Base-by-base conservation (phyloP, 2,888 invertebrate species). In the Caenorhabditis sp. region DNA sequence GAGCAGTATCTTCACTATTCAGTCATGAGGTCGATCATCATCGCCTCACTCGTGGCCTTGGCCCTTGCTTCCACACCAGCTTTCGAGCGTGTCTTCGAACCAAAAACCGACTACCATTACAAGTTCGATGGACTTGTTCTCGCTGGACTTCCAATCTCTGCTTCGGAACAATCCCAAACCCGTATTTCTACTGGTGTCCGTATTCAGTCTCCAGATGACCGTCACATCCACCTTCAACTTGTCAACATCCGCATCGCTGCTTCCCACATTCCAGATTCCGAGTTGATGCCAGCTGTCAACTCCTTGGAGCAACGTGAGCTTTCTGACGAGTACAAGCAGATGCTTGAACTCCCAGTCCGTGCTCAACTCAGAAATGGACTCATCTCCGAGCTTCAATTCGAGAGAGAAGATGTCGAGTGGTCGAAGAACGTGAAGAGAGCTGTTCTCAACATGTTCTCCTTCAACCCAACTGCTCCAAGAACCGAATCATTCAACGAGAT, bases 361-460 rank as follows among this genome's bases (percentile, higher is more conserved):
- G 88, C 90, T 85, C 85, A 82, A 63, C 80, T 87, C 82, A 80
- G 80, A 69, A 82, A 89, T 56, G 90, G 90, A 84, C 82, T 90
- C 74, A 86, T 90, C 80, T 85, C 85, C 28, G 86, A 86, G 56
- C 64, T 87, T 47, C 79, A 83, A 66, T 87, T 87, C 73, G 49
- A 69, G 24, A 38, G 66, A 49, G 70, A 83, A 16, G 90, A 90
- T 26, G 44, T 80, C 12, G 80, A 86, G 44, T 91, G 90, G 90
- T 87, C 90, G 22, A 86, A 86, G 80, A 91, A 91, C 88, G 84
- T 90, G 85, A 91, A 91, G 86, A 86, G 89, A 64, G 85, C 89
- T n/a, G 83, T 91, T 75, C 70, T 91, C 82, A 89, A 87, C 84
- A 85, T 90, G 88, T 72, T 87, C 59, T 81, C 80, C 2, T 74